Percentiles rank a stretch among this genome's conserved stretches.
These are phyloP conservation scores for Centroberyx gerrardi DNA, from an alignment of 2,797 vertebrate species.

Conservation along the genomic window DNA sequence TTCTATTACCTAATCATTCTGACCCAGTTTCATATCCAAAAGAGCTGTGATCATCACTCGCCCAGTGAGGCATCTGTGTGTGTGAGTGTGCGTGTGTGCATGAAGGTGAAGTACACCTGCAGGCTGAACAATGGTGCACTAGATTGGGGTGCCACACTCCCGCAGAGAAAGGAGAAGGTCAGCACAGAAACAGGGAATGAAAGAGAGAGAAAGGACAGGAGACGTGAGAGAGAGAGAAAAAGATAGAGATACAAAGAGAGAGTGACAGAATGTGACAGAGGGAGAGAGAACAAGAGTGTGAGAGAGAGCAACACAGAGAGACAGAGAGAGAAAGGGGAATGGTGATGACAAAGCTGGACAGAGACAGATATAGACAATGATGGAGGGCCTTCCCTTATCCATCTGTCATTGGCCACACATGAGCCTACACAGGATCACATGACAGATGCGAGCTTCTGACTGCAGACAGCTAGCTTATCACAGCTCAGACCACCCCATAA, in stretches of 20 bases:
- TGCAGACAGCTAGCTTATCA: conserved; percentile 46
- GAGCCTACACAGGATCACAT: conserved; percentile 36
- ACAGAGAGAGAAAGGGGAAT: background rate
- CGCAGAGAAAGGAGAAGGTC: conserved; percentile 59
- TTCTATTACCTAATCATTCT: background rate
- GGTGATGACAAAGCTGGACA: conserved; percentile 43
- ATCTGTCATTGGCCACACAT: conserved; percentile 43
- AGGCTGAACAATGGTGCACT: conserved; percentile 48
- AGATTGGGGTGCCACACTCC: conserved; percentile 38
- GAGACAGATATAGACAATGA: conserved; percentile 52
- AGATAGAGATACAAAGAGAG: background rate
- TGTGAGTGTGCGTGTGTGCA: conserved; percentile 4
- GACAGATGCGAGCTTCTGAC: conserved; percentile 51
- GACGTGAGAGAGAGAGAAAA: conserved; percentile 8
- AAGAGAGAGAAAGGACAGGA: background rate
- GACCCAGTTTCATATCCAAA: background rate
- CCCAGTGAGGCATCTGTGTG: conserved; percentile 8
- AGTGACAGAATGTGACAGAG: background rate
- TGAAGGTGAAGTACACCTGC: conserved; percentile 62
- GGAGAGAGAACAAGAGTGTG: conserved; percentile 15
- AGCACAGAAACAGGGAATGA: conserved; percentile 37
- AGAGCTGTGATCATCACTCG: background rate
- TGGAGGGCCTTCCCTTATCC: conserved; percentile 48
- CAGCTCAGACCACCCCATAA: conserved; percentile 26
- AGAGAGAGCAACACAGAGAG: background rate